These are phyloP conservation scores for Eudemis profundana DNA, from an alignment of 2,888 invertebrate species.

Conservation along the genomic window DNA sequence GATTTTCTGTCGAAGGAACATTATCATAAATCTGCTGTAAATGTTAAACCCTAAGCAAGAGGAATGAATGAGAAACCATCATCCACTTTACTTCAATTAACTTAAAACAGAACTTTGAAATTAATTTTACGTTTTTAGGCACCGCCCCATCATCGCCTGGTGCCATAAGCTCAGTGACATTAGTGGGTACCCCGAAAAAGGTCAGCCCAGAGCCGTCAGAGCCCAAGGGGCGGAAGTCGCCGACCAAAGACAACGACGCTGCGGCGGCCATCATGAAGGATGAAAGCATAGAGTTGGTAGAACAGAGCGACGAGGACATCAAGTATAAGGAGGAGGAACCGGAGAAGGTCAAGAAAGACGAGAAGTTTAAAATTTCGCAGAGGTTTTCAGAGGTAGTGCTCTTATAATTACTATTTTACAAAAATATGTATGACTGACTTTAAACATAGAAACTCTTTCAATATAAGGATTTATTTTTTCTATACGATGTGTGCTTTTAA, in stretches of 20 bases:
- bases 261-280: constrained; percentile 68
- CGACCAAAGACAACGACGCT: constrained; percentile 69
- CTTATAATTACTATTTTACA: not conserved
- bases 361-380: constrained; percentile 80
- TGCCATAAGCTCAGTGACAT: constrained; percentile 89
- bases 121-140: constrained; percentile 54
- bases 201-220: constrained; percentile 65
- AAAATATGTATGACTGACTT: no score
- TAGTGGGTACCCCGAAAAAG: constrained; percentile 86
- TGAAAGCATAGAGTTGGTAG: constrained; percentile 79
- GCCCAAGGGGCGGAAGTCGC: constrained; percentile 58
- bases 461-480: no score
- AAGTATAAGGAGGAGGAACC: constrained; percentile 78
- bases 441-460: no score
- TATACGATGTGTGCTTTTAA: no score
- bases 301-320: constrained; percentile 77
- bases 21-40: no score
- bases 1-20: no score
- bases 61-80: no score
- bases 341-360: constrained; percentile 73
- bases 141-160: constrained; percentile 89
- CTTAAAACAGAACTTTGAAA: no score
- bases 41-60: no score
- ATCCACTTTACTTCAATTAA: no score
- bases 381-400: constrained; percentile 74